Percentiles rank a stretch among this genome's conserved stretches.
Evolutionary conservation across 2,888 invertebrate genomes (phyloP).

Genomic region (Villa cingulata): DNA sequence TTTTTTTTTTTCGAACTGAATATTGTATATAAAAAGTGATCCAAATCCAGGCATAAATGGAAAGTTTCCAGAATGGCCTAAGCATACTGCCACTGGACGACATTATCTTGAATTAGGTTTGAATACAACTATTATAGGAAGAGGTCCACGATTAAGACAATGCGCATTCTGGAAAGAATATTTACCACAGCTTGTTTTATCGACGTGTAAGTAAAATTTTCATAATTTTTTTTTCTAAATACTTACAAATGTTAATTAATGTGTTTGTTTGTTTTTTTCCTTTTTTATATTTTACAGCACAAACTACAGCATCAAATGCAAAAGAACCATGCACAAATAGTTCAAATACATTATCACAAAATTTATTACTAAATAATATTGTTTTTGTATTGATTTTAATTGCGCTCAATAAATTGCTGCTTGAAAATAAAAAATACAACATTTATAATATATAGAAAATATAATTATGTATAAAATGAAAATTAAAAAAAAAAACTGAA

Average conservation of each 20-base stretch:
- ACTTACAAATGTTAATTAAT: background rate
- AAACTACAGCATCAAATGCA: background rate
- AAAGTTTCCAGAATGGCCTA: conserved; percentile 53
- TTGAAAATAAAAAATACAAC: no score
- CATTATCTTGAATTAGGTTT: conserved; percentile 71
- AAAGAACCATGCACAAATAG: background rate
- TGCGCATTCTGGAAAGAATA: conserved; percentile 95
- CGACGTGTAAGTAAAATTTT: conserved; percentile 40
- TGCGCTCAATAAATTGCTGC: background rate
- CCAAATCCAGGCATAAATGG: conserved; percentile 47
- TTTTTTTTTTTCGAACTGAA: no score
- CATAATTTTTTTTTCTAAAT: background rate
- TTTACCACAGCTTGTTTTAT: conserved; percentile 68
- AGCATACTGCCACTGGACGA: conserved; percentile 62
- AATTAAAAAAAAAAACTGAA: no score
- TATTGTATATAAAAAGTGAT: conserved; percentile 40
- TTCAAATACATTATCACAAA: background rate
- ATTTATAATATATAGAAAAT: no score
- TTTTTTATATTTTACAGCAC: background rate
- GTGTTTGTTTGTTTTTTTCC: background rate
- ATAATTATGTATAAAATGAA: no score
- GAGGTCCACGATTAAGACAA: conserved; percentile 71
- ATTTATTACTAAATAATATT: background rate
- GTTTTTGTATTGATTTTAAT: background rate
- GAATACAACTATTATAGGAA: conserved; percentile 58